A percentile compares a stretch with the other conserved stretches of the same genome.
Conservation (phyloP, 2,113 vertebrate genomes). For the Australoheros scitulus region DNA sequence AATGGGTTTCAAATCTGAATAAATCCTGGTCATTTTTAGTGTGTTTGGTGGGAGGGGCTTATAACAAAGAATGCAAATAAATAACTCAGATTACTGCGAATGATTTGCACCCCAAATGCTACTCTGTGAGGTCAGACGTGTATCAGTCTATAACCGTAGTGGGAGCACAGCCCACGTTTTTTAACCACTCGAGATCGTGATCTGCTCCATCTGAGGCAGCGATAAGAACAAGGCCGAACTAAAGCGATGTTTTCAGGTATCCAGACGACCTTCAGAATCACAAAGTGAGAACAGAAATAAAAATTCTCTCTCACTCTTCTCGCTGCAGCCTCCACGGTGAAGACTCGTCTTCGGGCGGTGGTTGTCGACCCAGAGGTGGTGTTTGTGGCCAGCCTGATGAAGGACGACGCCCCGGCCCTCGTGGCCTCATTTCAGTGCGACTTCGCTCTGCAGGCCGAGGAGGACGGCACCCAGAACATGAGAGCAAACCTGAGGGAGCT, state of each 20-base stretch:
- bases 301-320: neutral
- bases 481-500: slow-evolving; percentile 85
- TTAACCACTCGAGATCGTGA: neutral
- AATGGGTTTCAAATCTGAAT: too few relatives aligned
- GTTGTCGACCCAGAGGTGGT: slow-evolving; percentile 94
- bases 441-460: slow-evolving; percentile 75
- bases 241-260: neutral
- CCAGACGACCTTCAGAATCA: neutral
- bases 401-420: slow-evolving; percentile 88
- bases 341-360: slow-evolving; percentile 80
- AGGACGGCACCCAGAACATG: slow-evolving; percentile 74
- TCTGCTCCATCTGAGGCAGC: neutral
- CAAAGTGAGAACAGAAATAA: rapidly evolving
- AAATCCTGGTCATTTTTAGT: too few relatives aligned
- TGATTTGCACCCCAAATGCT: too few relatives aligned
- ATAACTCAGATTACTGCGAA: too few relatives aligned
- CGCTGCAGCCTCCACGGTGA: slow-evolving; percentile 9
- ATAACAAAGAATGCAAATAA: too few relatives aligned
- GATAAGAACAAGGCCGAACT: neutral
- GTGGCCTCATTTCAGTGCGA: slow-evolving; percentile 90
- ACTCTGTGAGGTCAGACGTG: too few relatives aligned
- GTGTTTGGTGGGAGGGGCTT: too few relatives aligned
- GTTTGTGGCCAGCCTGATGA: slow-evolving; percentile 92
- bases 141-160: rapidly evolving
- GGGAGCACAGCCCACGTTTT: neutral